Conservation (phyloP, 30 jellyfish, hydroid and myxozoan species). For the Mastigias papua region DNA sequence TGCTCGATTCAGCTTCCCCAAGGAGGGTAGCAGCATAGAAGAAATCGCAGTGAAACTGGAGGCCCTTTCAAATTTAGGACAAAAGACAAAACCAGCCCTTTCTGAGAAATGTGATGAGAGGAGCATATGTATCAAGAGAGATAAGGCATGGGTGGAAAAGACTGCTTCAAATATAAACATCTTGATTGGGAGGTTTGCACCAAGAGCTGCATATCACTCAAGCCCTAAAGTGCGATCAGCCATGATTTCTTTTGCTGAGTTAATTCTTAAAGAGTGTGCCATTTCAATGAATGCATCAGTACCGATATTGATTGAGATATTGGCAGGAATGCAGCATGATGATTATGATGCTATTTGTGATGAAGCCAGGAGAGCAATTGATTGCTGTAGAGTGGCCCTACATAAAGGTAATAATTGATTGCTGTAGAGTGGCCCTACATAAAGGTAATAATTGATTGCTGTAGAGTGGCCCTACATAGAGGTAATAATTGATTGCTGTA, state of each 20-base stretch:
- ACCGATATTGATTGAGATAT: slow-evolving; percentile 54
- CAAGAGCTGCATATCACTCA: slow-evolving; percentile 58
- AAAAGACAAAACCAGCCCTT: background rate
- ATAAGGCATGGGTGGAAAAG: slow-evolving; percentile 70
- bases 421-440: background rate
- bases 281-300: slow-evolving; percentile 45
- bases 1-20: slow-evolving; percentile 23
- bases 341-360: slow-evolving; percentile 61
- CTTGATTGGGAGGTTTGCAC: slow-evolving; percentile 62
- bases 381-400: slow-evolving; percentile 9
- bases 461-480: no score
- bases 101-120: background rate
- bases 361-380: slow-evolving; percentile 25
- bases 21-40: background rate
- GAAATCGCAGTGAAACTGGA: slow-evolving; percentile 1
- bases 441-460: no score
- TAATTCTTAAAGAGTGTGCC: slow-evolving; percentile 40
- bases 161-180: slow-evolving; percentile 59
- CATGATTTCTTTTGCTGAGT: slow-evolving; percentile 45
- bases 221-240: slow-evolving; percentile 61
- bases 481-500: no score
- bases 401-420: background rate
- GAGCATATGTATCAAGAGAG: slow-evolving; percentile 26
- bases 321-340: slow-evolving; percentile 80
- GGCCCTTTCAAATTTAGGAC: background rate